Evolutionary conservation across 2,797 vertebrate species (phyloP).

Genomic region (Furcifer pardalis): DNA sequence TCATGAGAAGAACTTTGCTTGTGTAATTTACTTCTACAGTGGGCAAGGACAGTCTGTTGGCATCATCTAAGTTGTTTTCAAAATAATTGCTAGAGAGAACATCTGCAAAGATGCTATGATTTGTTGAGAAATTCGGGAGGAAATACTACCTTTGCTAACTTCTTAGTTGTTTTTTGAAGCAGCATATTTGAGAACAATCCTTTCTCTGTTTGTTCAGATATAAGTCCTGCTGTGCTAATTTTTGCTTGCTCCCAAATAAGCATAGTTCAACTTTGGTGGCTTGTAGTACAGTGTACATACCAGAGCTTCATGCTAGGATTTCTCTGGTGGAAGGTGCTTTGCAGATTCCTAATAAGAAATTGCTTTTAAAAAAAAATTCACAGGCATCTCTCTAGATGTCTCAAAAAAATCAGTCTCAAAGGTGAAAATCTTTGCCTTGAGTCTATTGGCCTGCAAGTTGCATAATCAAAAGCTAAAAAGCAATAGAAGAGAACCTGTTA

Average conservation of each 20-base stretch:
- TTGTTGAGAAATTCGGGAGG: neutral
- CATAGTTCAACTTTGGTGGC: neutral
- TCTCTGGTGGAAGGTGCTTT: neutral
- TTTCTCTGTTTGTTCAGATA: neutral
- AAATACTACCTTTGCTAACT: neutral
- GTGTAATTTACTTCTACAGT: neutral
- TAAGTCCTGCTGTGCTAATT: neutral
- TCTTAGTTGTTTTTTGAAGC: too few species aligned
- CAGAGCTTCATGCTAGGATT: neutral
- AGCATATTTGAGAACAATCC: neutral
- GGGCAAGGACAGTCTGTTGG: too few species aligned
- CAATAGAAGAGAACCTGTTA: neutral
- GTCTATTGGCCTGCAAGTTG: neutral
- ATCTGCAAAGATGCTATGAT: too few species aligned
- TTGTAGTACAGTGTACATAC: neutral
- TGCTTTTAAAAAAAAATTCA: neutral
- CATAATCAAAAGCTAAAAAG: neutral
- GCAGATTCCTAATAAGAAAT: neutral
- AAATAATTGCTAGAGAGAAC: neutral
- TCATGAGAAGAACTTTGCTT: neutral
- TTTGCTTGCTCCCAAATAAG: neutral
- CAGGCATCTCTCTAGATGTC: neutral
- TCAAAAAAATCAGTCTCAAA: neutral
- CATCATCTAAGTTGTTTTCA: neutral
- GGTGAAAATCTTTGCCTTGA: neutral